phyloP scores from a whole-genome alignment of 2,797 vertebrate species.

The Taeniopygia guttata region DNA sequence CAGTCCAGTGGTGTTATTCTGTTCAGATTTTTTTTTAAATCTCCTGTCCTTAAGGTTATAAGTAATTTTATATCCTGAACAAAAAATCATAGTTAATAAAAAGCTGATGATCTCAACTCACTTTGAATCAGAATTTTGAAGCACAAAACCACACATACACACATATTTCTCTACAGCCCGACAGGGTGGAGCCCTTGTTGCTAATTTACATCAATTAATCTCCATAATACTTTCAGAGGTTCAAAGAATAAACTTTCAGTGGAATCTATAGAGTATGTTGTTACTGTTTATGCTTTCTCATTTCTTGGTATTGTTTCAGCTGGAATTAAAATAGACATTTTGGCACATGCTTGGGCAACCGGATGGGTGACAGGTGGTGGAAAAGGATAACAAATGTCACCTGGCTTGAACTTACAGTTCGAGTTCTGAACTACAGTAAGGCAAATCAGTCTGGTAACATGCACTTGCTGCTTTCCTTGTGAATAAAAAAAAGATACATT shows the following conservation, averaged over 20 bases:
- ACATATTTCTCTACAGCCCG: not conserved
- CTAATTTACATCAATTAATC: not conserved
- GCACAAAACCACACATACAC: not conserved
- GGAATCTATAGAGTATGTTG: not conserved
- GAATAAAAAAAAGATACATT: not conserved
- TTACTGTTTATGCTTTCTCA: not conserved
- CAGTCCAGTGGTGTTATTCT: not conserved
- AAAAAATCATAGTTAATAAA: not conserved
- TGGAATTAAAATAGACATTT: not conserved
- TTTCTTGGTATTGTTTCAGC: not conserved
- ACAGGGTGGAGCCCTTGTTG: not conserved
- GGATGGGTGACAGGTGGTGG: not conserved
- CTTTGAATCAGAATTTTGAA: not conserved
- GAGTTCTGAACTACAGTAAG: not conserved
- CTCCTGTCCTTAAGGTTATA: not conserved
- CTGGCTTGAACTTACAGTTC: not conserved
- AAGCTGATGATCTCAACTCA: not conserved
- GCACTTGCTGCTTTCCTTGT: not conserved
- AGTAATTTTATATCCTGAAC: not conserved
- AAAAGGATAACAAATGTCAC: not conserved
- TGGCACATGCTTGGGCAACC: not conserved
- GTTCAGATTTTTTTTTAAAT: not conserved
- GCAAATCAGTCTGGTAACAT: not conserved
- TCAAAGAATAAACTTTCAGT: not conserved
- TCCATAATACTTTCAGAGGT: not conserved